Conservation (phyloP, 2,797 vertebrate species). For the Pampus argenteus region DNA sequence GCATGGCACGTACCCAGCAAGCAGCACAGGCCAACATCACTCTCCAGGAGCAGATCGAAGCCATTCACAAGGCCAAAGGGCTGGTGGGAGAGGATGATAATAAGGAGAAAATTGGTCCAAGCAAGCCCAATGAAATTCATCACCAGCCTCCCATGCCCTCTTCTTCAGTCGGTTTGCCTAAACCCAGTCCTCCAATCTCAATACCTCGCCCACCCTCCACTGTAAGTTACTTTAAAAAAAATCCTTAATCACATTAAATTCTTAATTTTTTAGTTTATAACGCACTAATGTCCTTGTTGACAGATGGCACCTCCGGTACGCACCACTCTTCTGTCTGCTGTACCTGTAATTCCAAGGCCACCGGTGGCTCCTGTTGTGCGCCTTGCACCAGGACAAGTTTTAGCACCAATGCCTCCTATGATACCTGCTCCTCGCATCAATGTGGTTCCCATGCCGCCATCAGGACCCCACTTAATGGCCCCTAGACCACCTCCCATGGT, state of each 20-base stretch:
- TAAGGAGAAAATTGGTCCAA: constrained; percentile 98
- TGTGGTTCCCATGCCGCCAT: constrained; percentile 94
- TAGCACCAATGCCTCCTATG: constrained; percentile 94
- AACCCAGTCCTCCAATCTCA: constrained; percentile 83
- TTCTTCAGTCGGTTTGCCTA: constrained; percentile 83
- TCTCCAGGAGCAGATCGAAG: constrained; percentile 98
- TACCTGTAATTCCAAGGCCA: constrained; percentile 93
- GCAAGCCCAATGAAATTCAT: constrained; percentile 93
- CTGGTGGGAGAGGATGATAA: constrained; percentile 97
- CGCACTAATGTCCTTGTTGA: neutral
- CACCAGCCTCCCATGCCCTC: constrained; percentile 87
- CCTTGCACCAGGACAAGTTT: constrained; percentile 91
- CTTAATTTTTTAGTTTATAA: neutral
- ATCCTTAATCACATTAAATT: neutral
- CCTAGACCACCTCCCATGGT: constrained; percentile 97
- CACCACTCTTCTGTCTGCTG: constrained; percentile 93
- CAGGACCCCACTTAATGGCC: constrained; percentile 92
- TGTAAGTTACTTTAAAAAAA: constrained; percentile 75
- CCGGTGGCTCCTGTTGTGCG: constrained; percentile 93
- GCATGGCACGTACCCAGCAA: constrained; percentile 99
- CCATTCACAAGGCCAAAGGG: constrained; percentile 99
- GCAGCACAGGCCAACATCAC: constrained; percentile 99
- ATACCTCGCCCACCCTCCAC: constrained; percentile 87
- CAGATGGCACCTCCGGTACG: constrained; percentile 93
- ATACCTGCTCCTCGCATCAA: constrained; percentile 94